Base-by-base conservation (phyloP, 92 coral and sea anemone species). In the Isaurus tuberculatus region DNA sequence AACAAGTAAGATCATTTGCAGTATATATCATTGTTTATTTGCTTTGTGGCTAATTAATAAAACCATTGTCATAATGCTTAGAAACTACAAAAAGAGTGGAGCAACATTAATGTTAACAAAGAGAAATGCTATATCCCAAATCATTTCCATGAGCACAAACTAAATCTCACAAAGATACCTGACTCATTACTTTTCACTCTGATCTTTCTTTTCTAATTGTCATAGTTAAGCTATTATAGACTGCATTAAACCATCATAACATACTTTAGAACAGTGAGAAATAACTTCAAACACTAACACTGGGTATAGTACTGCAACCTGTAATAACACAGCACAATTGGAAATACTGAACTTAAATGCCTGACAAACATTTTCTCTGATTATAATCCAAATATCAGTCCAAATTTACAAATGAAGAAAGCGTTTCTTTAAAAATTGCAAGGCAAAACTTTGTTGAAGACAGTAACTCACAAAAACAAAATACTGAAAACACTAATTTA, bases 391-490 rank as follows among this genome's bases (percentile, higher is more conserved):
- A n/a, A n/a, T n/a, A n/a, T 40, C 7, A 40, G 7, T 9, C 46
- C 46, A 40, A 40, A 1, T 40, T 40, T 40, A 8, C 11, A 6
- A 40, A 40, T 40, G 11, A 2, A 40, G 46, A 40, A 40, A 40
- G n/a, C 23, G 16, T 13, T 19, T 19, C 63, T 11, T n/a, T 16
- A 36, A 14, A 36, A 34, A 14, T 13, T 57, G 70, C 82, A 77
- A 58, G 82, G 82, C 82, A 77, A 77, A 77, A 77, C 82, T 36
- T 77, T 4, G 49, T 25, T 13, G 3, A 55, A 14, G 63, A 22
- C 63, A 20, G 4, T 53, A 16, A 29, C 14, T 10, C 27, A 74
- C 65, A 29, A 19, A 1, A 28, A 6, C 29, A 51, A 32, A 28
- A 9, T 22, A 34, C 14, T 1, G 4, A 77, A 16, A 33, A 61